Evolutionary conservation across 2,797 vertebrate genomes (phyloP).

Genomic region (Thalassophryne amazonica): DNA sequence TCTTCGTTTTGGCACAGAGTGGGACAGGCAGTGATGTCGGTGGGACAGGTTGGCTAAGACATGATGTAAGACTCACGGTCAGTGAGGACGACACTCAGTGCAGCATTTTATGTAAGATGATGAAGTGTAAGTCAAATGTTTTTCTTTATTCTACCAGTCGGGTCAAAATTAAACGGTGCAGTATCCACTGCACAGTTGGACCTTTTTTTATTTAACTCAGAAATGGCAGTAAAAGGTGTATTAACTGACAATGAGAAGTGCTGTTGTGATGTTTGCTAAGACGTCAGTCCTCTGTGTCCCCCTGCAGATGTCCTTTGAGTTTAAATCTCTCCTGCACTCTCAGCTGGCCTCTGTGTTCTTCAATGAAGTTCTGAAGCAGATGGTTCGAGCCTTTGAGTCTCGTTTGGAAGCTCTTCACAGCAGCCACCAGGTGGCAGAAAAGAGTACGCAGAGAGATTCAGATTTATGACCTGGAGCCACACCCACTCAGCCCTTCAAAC

Average conservation of each 20-base stretch:
- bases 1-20: slow-evolving; percentile 21
- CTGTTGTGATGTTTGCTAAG: no score
- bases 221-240: no score
- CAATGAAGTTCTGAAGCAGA: slow-evolving; percentile 81
- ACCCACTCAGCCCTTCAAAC: background rate
- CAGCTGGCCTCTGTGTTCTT: slow-evolving; percentile 78
- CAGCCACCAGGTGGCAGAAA: slow-evolving; percentile 8
- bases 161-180: no score
- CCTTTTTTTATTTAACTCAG: background rate
- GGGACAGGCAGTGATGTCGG: slow-evolving; percentile 13
- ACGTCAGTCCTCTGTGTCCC: background rate
- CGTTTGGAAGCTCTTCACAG: slow-evolving; percentile 68
- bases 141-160: no score
- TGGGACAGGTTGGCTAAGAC: background rate
- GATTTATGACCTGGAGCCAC: background rate
- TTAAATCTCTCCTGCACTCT: slow-evolving; percentile 81
- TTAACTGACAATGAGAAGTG: background rate
- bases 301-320: slow-evolving; percentile 81
- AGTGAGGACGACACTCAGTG: background rate
- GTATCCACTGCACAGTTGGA: background rate
- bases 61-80: accelerated
- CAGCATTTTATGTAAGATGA: no score
- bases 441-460: no score
- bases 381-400: slow-evolving; percentile 78
- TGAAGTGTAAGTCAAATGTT: no score